Evolutionary conservation across 2,797 vertebrate genomes (phyloP).

Genomic region (Sparus aurata): DNA sequence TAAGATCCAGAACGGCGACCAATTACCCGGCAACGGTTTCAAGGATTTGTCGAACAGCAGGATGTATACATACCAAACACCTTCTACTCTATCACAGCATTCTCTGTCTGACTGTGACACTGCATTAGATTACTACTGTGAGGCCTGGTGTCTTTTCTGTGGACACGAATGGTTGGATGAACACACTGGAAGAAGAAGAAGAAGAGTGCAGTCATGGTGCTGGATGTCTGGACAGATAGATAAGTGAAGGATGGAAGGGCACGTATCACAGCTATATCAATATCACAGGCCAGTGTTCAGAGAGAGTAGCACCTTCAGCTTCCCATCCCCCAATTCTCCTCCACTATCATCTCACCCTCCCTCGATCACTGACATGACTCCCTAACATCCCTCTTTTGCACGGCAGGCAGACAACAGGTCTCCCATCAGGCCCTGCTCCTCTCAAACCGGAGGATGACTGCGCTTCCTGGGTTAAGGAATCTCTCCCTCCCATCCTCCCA

Average conservation of each 20-base stretch:
- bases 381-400: constrained; percentile 57
- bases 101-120: constrained; percentile 25
- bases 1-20: constrained; percentile 2
- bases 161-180: constrained; percentile 3
- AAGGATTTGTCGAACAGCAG: constrained; percentile 35
- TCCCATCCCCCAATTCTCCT: constrained; percentile 77
- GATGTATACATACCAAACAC: constrained; percentile 28
- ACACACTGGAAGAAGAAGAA: not conserved
- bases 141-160: constrained; percentile 9
- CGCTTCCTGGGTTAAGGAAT: constrained; percentile 56
- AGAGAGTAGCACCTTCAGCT: constrained; percentile 65
- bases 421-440: constrained; percentile 70
- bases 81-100: constrained; percentile 29
- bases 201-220: constrained; percentile 7
- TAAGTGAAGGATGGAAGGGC: constrained; percentile 32
- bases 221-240: constrained; percentile 23
- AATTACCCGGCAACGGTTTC: constrained; percentile 42
- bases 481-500: constrained; percentile 21
- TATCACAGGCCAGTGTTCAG: constrained; percentile 38
- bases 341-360: constrained; percentile 61
- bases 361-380: constrained; percentile 72
- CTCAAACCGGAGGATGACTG: constrained; percentile 62
- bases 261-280: constrained; percentile 44
- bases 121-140: constrained; percentile 29
- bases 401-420: constrained; percentile 77